phyloP scores from a whole-genome alignment of 1,140 invertebrate genomes.

The Drosophila sp. region DNA sequence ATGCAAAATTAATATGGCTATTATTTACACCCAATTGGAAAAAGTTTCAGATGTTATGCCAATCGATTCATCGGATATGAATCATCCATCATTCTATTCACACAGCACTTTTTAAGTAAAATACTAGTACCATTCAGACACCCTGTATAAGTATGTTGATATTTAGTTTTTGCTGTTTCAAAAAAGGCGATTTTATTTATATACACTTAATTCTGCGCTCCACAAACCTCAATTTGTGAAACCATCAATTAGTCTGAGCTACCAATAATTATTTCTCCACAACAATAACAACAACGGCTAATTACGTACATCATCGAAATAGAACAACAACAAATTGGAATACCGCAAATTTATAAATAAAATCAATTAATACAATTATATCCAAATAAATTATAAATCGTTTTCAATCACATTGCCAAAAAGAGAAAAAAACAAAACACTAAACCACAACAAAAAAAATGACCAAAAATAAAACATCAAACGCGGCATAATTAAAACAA shows the following conservation, averaged over 20 bases:
- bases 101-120: no score
- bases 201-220: constrained; percentile 23
- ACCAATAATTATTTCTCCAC: constrained; percentile 10
- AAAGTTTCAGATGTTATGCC: neutral
- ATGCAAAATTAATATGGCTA: neutral
- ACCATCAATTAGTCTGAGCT: constrained; percentile 46
- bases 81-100: no score
- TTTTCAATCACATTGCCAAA: constrained; percentile 32
- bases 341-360: constrained; percentile 51
- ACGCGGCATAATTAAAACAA: constrained; percentile 65
- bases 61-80: no score
- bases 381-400: constrained; percentile 54
- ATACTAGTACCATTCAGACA: no score
- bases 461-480: constrained; percentile 47
- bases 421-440: constrained; percentile 6
- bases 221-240: constrained; percentile 42
- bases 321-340: neutral
- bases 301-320: constrained; percentile 28
- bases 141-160: no score
- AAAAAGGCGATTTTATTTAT: neutral
- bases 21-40: neutral
- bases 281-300: constrained; percentile 20
- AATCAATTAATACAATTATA: constrained; percentile 48
- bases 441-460: constrained; percentile 15
- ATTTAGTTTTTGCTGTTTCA: no score